Conservation (phyloP, 2,888 invertebrate species). For the Arctia plantaginis region DNA sequence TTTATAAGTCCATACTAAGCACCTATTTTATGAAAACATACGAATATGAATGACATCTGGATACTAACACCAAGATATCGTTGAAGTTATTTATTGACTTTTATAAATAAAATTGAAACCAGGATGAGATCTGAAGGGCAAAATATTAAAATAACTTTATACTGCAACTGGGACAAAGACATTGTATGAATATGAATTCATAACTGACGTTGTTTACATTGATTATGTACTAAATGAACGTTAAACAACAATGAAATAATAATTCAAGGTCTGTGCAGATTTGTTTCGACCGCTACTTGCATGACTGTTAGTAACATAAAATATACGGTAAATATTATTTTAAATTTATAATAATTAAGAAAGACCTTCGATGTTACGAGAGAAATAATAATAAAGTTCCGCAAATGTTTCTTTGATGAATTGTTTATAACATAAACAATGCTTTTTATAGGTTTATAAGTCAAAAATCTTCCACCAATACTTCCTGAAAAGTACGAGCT, state of each 20-base stretch:
- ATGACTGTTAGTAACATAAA: slow-evolving; percentile 1
- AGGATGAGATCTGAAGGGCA: slow-evolving; percentile 67
- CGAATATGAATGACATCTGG: neutral
- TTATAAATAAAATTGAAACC: slow-evolving; percentile 61
- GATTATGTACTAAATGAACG: slow-evolving; percentile 51
- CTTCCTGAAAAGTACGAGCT: slow-evolving; percentile 9
- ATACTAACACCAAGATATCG: slow-evolving; percentile 31
- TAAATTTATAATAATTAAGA: slow-evolving; percentile 12
- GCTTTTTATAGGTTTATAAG: slow-evolving; percentile 9
- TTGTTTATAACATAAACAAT: slow-evolving; percentile 10
- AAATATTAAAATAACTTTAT: slow-evolving; percentile 68
- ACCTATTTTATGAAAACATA: neutral
- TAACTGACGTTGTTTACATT: slow-evolving; percentile 54
- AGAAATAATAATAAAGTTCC: slow-evolving; percentile 6
- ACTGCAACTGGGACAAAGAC: slow-evolving; percentile 72
- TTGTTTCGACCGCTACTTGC: slow-evolving; percentile 4
- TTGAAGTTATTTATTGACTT: slow-evolving; percentile 53
- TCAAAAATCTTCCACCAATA: slow-evolving; percentile 5
- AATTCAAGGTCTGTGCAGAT: slow-evolving; percentile 2
- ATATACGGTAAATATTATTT: slow-evolving; percentile 1
- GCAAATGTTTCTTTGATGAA: slow-evolving; percentile 15
- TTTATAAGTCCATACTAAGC: neutral
- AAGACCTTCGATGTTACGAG: slow-evolving; percentile 2
- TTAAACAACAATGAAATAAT: slow-evolving; percentile 55
- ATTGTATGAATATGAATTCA: slow-evolving; percentile 58